A percentile compares a stretch with the other conserved stretches of the same genome.
phyloP scores from a whole-genome alignment of 2,888 invertebrate genomes.

The Pammene aurita region DNA sequence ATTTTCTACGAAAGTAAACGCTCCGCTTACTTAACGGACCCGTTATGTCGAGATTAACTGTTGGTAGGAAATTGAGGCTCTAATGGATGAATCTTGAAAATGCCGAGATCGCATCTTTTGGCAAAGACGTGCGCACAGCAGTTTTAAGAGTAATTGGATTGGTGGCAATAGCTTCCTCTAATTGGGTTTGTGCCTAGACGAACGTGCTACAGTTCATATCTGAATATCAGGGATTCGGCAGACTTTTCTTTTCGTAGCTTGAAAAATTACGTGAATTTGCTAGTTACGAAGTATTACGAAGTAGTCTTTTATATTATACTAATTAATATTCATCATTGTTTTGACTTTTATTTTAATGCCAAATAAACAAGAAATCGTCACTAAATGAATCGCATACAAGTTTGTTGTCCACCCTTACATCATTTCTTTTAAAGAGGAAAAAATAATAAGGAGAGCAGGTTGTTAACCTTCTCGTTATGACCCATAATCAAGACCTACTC shows the following conservation, averaged over 20 bases:
- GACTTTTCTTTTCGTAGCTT: background rate
- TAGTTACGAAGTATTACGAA: background rate
- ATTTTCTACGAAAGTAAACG: conserved; percentile 38
- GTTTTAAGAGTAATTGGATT: conserved; percentile 42
- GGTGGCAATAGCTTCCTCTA: conserved; percentile 36
- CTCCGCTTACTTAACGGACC: conserved; percentile 40
- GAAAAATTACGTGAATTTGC: background rate
- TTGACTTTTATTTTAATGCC: too few relatives aligned
- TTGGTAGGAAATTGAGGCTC: conserved; percentile 42
- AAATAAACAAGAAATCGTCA: too few relatives aligned
- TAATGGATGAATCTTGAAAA: conserved; percentile 43
- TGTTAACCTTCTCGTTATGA: too few relatives aligned
- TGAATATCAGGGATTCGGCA: background rate
- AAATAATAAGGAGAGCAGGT: too few relatives aligned
- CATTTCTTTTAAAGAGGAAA: too few relatives aligned
- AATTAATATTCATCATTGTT: too few relatives aligned
- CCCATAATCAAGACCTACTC: too few relatives aligned
- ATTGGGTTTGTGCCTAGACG: conserved; percentile 36
- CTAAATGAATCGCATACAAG: too few relatives aligned
- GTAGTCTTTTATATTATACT: too few relatives aligned
- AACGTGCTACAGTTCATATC: conserved; percentile 34
- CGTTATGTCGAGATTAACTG: conserved; percentile 42
- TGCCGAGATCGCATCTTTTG: conserved; percentile 39
- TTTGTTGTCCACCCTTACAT: too few relatives aligned
- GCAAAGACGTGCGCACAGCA: conserved; percentile 40